Conservation (phyloP, 2,113 vertebrate species). For the Chrysemys picta region DNA sequence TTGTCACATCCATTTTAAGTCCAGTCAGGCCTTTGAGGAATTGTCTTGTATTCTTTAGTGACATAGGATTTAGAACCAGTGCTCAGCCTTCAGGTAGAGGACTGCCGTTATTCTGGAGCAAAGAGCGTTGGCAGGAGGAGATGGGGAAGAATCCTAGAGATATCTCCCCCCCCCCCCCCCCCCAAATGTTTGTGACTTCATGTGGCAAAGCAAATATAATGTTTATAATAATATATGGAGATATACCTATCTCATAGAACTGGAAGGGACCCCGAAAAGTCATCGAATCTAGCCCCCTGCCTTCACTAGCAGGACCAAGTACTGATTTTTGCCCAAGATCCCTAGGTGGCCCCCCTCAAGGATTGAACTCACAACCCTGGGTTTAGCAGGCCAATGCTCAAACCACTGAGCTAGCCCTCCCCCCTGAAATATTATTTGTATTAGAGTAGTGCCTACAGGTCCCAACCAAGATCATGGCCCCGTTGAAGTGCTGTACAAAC, state of each 20-base stretch:
- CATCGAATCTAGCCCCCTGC: too few species aligned
- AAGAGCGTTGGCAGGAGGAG: neutral
- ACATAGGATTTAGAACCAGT: neutral
- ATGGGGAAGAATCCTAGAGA: conserved; percentile 9
- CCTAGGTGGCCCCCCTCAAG: too few species aligned
- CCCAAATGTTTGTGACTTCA: neutral
- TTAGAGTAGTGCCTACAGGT: neutral
- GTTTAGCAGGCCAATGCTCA: too few species aligned
- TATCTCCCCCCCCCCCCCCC: neutral
- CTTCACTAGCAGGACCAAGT: too few species aligned
- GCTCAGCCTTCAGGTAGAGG: neutral
- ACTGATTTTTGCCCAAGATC: too few species aligned
- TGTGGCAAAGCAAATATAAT: neutral
- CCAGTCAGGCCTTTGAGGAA: neutral
- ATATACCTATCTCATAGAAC: too few species aligned
- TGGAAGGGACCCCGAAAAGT: too few species aligned
- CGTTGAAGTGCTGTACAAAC: neutral
- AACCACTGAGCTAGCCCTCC: too few species aligned
- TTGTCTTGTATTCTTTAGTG: neutral
- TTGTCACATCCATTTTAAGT: neutral
- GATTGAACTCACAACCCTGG: too few species aligned
- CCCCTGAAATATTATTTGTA: neutral
- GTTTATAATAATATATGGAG: neutral
- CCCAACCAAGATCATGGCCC: neutral
- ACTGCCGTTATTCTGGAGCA: neutral